These are phyloP conservation scores for Drosophila mimica DNA, from an alignment of 2,888 invertebrate genomes.

Conservation along the genomic window DNA sequence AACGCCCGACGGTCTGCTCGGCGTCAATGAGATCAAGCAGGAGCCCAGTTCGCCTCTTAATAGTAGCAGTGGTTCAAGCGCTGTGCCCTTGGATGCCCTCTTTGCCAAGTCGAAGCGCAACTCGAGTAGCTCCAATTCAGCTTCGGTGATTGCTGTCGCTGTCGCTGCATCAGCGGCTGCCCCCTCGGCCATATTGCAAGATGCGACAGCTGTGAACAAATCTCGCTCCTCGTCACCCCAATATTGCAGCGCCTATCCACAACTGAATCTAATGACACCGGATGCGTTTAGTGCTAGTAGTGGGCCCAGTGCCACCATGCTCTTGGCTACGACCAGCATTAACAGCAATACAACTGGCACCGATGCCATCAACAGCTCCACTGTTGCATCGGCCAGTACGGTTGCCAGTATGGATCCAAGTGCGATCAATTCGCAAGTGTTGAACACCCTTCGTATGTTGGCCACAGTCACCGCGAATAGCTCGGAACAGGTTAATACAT, in stretches of 20 bases:
- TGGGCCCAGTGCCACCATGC: slow-evolving; percentile 34
- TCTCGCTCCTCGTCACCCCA: slow-evolving; percentile 78
- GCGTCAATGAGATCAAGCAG: slow-evolving; percentile 58
- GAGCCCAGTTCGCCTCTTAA: slow-evolving; percentile 54
- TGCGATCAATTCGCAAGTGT: slow-evolving; percentile 83
- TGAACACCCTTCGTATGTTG: slow-evolving; percentile 84
- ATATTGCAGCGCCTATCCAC: slow-evolving; percentile 78
- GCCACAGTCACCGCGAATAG: slow-evolving; percentile 82
- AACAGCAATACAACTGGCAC: slow-evolving; percentile 26
- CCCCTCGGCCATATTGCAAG: slow-evolving; percentile 63
- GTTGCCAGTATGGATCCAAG: slow-evolving; percentile 28
- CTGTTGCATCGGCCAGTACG: slow-evolving; percentile 16
- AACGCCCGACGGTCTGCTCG: slow-evolving; percentile 54
- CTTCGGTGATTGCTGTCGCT: slow-evolving; percentile 69
- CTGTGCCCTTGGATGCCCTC: slow-evolving; percentile 70
- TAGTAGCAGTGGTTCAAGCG: slow-evolving; percentile 46
- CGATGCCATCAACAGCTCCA: slow-evolving; percentile 26
- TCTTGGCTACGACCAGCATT: slow-evolving; percentile 48
- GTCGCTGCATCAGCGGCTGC: slow-evolving; percentile 70
- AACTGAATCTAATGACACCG: slow-evolving; percentile 93
- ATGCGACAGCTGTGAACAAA: slow-evolving; percentile 53
- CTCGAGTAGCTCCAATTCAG: slow-evolving; percentile 48
- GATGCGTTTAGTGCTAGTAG: slow-evolving; percentile 90
- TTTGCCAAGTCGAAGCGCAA: slow-evolving; percentile 71
- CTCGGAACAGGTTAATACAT: slow-evolving; percentile 78